Percentiles rank a stretch among this genome's conserved stretches.
Evolutionary conservation across 2,888 invertebrate genomes (phyloP).

Genomic region (Tupiocoris notatus): DNA sequence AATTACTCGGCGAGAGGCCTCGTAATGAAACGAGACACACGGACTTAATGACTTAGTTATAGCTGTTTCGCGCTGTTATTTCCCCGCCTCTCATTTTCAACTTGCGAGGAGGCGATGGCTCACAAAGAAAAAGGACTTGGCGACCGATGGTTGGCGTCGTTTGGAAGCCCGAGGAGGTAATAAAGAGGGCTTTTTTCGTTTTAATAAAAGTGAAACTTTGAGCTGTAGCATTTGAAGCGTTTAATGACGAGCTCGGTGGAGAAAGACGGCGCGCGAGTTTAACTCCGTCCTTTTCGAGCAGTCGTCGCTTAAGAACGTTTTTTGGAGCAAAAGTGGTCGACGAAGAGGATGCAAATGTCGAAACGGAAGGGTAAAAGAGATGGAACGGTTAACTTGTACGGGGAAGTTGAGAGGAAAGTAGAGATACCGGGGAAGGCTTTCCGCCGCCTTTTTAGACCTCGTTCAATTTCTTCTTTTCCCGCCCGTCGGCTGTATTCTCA

Average conservation of each 20-base stretch:
- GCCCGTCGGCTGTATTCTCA: neutral
- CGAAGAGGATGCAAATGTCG: too few relatives aligned
- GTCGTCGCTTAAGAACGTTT: neutral
- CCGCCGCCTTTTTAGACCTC: neutral
- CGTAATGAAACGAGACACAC: neutral
- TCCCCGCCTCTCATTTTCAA: neutral
- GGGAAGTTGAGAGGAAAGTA: neutral
- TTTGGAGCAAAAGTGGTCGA: neutral
- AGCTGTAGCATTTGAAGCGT: conserved; percentile 15
- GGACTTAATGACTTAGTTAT: neutral
- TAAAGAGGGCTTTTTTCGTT: neutral
- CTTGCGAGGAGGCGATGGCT: neutral
- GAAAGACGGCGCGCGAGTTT: neutral
- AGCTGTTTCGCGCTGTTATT: neutral
- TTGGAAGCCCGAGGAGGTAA: neutral
- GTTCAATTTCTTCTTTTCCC: neutral
- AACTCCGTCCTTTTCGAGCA: neutral
- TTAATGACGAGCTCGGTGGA: conserved; percentile 3
- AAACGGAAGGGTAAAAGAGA: neutral
- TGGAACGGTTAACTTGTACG: neutral
- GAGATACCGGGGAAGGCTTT: neutral
- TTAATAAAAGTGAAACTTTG: conserved; percentile 19
- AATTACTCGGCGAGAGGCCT: neutral
- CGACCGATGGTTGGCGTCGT: neutral
- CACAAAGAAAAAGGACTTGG: neutral